Evolutionary conservation across 2,888 invertebrate genomes (phyloP).

Genomic region (Lymantria dispar): DNA sequence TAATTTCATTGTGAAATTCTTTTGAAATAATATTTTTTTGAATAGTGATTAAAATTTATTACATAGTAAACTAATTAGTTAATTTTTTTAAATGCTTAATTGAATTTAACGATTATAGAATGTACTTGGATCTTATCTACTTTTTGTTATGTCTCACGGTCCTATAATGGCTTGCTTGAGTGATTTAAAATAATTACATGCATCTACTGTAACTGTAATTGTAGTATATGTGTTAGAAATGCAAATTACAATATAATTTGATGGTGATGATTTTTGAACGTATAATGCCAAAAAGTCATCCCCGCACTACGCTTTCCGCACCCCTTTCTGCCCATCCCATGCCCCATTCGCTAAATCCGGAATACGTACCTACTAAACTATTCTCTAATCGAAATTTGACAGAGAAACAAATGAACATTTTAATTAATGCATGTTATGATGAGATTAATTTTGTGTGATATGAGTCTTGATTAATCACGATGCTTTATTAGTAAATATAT

Average conservation of each 20-base stretch:
- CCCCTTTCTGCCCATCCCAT: constrained; percentile 17
- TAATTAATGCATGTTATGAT: constrained; percentile 28
- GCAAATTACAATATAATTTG: too few species aligned
- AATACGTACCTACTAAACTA: constrained; percentile 1
- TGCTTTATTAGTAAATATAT: constrained; percentile 29
- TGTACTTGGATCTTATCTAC: too few species aligned
- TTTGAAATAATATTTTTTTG: background rate
- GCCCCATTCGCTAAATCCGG: background rate
- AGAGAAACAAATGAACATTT: constrained; percentile 47
- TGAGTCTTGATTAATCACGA: constrained; percentile 28
- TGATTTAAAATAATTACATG: too few species aligned
- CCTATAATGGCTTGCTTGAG: too few species aligned
- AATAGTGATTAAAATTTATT: too few species aligned
- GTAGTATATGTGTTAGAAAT: too few species aligned
- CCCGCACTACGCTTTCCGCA: constrained; percentile 33
- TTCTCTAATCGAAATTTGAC: constrained; percentile 35
- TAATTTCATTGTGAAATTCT: background rate
- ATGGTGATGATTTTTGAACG: background rate
- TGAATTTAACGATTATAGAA: too few species aligned
- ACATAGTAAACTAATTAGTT: too few species aligned
- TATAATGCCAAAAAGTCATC: constrained; percentile 30
- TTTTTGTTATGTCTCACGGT: too few species aligned
- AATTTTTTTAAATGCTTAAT: too few species aligned
- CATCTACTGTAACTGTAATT: too few species aligned
- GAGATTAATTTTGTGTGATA: constrained; percentile 22